These are phyloP conservation scores for Himalopsyche kuldschensis DNA, from an alignment of 2,888 invertebrate genomes.

Conservation along the genomic window DNA sequence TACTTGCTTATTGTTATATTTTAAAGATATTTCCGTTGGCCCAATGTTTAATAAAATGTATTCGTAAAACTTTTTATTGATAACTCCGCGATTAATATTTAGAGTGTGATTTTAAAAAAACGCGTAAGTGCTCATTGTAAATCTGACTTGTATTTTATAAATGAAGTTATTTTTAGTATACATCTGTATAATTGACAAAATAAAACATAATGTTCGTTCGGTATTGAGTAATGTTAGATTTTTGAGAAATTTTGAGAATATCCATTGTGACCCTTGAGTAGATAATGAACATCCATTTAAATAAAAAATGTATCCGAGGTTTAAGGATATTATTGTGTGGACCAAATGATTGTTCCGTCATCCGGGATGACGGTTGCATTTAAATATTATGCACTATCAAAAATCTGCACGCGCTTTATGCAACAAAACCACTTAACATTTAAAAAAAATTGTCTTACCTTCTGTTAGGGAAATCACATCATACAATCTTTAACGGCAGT, in stretches of 20 bases:
- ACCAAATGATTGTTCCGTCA: not conserved
- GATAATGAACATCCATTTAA: no score
- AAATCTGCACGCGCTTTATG: not conserved
- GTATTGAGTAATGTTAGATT: no score
- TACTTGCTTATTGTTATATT: not conserved
- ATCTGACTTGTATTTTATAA: not conserved
- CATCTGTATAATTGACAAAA: no score
- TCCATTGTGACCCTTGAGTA: no score
- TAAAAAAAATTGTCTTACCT: constrained; percentile 2
- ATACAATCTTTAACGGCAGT: not conserved
- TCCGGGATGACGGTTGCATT: not conserved
- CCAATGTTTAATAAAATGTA: not conserved
- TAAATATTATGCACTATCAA: not conserved
- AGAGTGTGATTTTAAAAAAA: not conserved
- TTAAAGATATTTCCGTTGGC: not conserved
- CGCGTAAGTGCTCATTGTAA: not conserved
- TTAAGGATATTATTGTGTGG: no score
- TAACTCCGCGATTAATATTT: not conserved
- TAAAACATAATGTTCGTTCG: no score
- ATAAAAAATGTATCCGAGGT: no score
- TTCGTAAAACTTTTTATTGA: not conserved
- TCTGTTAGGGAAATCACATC: constrained; percentile 1
- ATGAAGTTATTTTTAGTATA: no score
- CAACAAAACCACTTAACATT: not conserved
- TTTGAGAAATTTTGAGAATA: no score